These are phyloP conservation scores for Beroe ovata DNA, from an alignment of 37 sponge, comb jelly and placozoan species.

Conservation along the genomic window DNA sequence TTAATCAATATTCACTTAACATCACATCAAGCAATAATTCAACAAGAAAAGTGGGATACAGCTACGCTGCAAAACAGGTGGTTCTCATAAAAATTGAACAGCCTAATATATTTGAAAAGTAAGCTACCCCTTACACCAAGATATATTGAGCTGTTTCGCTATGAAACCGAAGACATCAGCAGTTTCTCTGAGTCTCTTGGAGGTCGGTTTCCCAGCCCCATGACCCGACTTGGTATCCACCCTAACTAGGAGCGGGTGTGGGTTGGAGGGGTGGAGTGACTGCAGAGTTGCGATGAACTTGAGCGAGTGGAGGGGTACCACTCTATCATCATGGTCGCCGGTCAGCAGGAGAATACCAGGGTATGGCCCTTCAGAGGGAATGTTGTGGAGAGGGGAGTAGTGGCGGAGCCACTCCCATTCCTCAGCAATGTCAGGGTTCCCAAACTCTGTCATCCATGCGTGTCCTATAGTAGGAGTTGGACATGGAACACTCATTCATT, in stretches of 20 bases:
- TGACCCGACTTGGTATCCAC: constrained; percentile 94
- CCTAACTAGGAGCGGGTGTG: constrained; percentile 84
- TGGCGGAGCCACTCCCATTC: constrained; percentile 80
- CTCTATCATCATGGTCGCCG: constrained; percentile 98
- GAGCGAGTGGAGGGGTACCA: constrained; percentile 94
- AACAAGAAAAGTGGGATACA: too few relatives aligned
- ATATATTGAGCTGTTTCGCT: constrained; percentile 45
- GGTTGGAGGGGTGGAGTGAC: constrained; percentile 66
- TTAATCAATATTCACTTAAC: too few relatives aligned
- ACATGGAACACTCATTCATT: too few relatives aligned
- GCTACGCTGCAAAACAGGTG: too few relatives aligned
- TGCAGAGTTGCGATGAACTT: constrained; percentile 89
- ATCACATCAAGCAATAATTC: too few relatives aligned
- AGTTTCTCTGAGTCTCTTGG: constrained; percentile 85
- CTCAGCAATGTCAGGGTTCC: constrained; percentile 80
- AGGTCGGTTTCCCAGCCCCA: constrained; percentile 94
- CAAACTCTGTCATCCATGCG: constrained; percentile 85
- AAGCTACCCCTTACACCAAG: not conserved
- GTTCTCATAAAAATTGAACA: too few relatives aligned
- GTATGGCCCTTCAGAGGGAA: constrained; percentile 73
- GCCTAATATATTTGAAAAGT: too few relatives aligned
- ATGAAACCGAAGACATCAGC: constrained; percentile 86
- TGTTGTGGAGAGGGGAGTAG: constrained; percentile 90
- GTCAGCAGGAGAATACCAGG: constrained; percentile 87
- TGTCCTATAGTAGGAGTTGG: constrained; percentile 3